Evolutionary conservation across 64 coral and sea anemone genomes (phyloP).

Genomic region (Dendronephthya gigantea): DNA sequence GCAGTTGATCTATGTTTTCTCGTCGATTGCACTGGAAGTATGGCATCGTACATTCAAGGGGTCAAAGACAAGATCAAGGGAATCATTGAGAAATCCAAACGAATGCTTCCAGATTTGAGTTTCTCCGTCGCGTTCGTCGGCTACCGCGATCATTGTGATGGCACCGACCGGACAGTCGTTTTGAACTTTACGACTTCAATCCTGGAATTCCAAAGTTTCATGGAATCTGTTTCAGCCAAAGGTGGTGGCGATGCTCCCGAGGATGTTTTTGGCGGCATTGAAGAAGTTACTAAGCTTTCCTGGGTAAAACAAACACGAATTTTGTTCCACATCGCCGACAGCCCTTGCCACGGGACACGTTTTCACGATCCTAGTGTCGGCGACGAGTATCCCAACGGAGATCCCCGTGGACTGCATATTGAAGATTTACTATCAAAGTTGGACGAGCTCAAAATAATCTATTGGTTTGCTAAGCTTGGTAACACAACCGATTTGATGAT

Average conservation of each 20-base stretch:
- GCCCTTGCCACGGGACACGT: neutral
- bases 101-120: neutral
- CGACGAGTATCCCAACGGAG: neutral
- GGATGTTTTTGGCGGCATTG: neutral
- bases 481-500: neutral
- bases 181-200: neutral
- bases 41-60: neutral
- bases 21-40: neutral
- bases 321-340: neutral
- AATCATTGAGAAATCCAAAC: neutral
- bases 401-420: neutral
- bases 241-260: neutral
- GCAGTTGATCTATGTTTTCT: neutral
- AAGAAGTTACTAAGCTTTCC: neutral
- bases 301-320: neutral
- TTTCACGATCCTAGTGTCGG: neutral
- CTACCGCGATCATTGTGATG: neutral
- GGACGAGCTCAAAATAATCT: neutral
- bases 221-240: neutral
- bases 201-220: neutral
- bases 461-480: neutral
- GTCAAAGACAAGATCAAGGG: neutral
- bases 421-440: neutral
- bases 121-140: neutral
- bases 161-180: neutral